Evolutionary conservation across 2,113 vertebrate genomes (phyloP).

Genomic region (Scopus umbretta): DNA sequence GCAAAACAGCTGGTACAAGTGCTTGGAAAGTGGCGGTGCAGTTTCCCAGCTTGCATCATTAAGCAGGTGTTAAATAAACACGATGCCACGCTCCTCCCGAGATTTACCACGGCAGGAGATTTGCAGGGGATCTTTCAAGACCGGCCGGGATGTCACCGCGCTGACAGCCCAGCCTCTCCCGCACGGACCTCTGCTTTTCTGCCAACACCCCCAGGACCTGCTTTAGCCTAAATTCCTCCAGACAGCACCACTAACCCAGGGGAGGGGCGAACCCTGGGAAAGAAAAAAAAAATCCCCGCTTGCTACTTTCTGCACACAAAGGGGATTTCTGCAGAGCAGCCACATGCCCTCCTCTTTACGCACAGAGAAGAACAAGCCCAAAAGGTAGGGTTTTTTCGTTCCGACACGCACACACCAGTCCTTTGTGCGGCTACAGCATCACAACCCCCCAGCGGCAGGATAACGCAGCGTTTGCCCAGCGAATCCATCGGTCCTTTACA

Average conservation of each 20-base stretch:
- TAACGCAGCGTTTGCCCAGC: neutral
- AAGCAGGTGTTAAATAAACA: slow-evolving; percentile 18
- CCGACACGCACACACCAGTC: neutral
- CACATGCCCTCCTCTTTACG: accelerated
- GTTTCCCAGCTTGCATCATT: neutral
- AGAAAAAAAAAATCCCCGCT: neutral
- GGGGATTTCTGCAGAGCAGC: neutral
- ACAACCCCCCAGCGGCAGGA: neutral
- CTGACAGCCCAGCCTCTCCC: neutral
- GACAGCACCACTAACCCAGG: neutral
- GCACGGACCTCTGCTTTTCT: neutral
- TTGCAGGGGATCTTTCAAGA: neutral
- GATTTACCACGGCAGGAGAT: neutral
- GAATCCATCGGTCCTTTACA: neutral
- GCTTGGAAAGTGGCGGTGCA: neutral
- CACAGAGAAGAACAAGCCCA: neutral
- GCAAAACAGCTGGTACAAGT: slow-evolving; percentile 12
- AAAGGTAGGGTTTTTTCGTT: neutral
- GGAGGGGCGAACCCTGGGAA: neutral
- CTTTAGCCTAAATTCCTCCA: neutral
- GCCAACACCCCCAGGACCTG: neutral
- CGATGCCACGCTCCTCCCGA: neutral
- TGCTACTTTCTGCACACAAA: neutral
- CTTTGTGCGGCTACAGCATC: neutral
- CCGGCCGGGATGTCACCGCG: neutral